These are phyloP conservation scores for Theodoxus fluviatilis DNA, from an alignment of 2,888 invertebrate genomes.

Conservation along the genomic window DNA sequence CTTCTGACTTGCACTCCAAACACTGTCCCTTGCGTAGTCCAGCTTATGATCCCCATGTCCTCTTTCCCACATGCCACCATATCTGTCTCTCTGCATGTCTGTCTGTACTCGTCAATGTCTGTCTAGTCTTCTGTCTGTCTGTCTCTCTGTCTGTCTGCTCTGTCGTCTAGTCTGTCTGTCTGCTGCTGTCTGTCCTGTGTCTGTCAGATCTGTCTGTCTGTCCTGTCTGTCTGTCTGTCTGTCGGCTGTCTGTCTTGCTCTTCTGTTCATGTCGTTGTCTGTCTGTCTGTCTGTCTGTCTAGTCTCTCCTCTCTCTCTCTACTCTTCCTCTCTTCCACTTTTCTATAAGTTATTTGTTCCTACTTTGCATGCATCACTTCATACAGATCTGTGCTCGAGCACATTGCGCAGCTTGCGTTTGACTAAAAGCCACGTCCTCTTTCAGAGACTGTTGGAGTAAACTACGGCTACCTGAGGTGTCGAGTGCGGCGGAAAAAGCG, in stretches of 20 bases:
- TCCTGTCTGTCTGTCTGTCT: neutral
- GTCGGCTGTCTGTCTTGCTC: too few relatives aligned
- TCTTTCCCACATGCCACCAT: neutral
- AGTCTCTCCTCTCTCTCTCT: neutral
- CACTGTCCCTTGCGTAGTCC: neutral
- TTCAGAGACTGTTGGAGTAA: conserved; percentile 52
- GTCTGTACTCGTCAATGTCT: neutral
- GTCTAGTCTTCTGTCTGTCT: neutral
- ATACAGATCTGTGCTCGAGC: too few relatives aligned
- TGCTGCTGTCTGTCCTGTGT: too few relatives aligned
- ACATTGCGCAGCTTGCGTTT: too few relatives aligned
- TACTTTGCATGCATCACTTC: too few relatives aligned
- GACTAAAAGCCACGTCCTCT: too few relatives aligned
- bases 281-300: conserved; percentile 8
- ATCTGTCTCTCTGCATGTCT: conserved; percentile 11
- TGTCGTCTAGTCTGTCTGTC: neutral
- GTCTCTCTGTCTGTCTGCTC: neutral
- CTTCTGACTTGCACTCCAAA: too few relatives aligned
- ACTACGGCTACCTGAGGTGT: conserved; percentile 56
- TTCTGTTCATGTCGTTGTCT: neutral
- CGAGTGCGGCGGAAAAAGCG: conserved; percentile 39
- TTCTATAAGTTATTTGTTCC: conserved; percentile 10
- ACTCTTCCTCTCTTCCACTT: too few relatives aligned
- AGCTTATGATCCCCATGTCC: neutral
- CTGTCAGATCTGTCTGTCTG: neutral